phyloP scores from a whole-genome alignment of 2,113 vertebrate species.

The Daphoenositta chrysoptera region DNA sequence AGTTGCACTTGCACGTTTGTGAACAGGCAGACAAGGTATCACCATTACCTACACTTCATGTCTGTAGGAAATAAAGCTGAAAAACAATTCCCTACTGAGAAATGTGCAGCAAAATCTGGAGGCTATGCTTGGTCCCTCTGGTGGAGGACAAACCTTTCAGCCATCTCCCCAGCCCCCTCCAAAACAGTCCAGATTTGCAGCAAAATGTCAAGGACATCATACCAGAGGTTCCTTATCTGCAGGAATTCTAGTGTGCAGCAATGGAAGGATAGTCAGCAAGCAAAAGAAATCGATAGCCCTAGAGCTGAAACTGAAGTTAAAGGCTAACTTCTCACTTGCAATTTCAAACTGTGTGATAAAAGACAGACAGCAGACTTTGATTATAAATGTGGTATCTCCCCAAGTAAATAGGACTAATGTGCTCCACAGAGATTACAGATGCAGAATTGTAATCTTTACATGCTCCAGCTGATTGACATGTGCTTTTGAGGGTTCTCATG shows the following conservation, averaged over 20 bases:
- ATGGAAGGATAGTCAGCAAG: background rate
- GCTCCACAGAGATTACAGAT: background rate
- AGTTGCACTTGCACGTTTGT: background rate
- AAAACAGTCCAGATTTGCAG: background rate
- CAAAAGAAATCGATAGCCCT: background rate
- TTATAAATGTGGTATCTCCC: background rate
- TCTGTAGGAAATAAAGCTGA: background rate
- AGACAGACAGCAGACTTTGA: background rate
- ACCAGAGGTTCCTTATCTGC: background rate
- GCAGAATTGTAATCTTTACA: background rate
- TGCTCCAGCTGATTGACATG: background rate
- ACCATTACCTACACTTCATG: background rate
- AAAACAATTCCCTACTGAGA: background rate
- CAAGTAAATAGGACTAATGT: background rate
- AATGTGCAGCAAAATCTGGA: background rate
- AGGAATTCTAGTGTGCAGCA: background rate
- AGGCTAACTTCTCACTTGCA: background rate
- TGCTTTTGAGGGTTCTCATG: background rate
- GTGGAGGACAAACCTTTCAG: background rate
- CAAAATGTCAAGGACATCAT: background rate
- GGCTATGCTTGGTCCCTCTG: background rate
- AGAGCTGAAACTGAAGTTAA: background rate
- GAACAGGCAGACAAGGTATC: background rate
- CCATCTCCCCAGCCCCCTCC: background rate
- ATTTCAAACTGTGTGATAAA: background rate